Evolutionary conservation across 1,140 invertebrate species (phyloP).

Genomic region (Bombus difficillimus): DNA sequence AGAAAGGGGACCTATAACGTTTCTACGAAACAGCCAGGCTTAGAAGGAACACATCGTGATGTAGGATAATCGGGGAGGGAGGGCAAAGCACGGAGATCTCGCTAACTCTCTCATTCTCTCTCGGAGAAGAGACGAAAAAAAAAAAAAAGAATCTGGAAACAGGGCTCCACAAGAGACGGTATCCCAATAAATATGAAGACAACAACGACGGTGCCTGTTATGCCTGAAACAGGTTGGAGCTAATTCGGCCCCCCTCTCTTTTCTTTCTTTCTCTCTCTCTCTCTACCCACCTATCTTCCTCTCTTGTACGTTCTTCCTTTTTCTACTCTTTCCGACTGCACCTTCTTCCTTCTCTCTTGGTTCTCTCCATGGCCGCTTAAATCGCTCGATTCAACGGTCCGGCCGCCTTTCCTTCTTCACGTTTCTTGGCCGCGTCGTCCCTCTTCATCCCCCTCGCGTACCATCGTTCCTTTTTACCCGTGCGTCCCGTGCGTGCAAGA

Average conservation of each 20-base stretch:
- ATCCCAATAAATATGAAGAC: conserved; percentile 83
- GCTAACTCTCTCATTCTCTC: neutral
- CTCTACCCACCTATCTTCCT: conserved; percentile 4
- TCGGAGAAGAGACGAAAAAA: conserved; percentile 28
- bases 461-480: conserved; percentile 52
- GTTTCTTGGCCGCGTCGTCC: conserved; percentile 56
- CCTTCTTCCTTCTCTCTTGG: conserved; percentile 4
- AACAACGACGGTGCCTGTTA: conserved; percentile 78
- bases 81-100: conserved; percentile 11
- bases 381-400: conserved; percentile 56
- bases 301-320: conserved; percentile 21
- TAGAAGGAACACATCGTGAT: conserved; percentile 43
- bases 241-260: conserved; percentile 73
- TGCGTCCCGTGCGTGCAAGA: conserved; percentile 50
- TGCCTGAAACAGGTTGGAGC: conserved; percentile 80
- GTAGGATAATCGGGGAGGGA: conserved; percentile 59
- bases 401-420: conserved; percentile 42
- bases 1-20: conserved; percentile 61
- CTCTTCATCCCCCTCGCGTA: conserved; percentile 21
- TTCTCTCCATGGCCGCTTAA: conserved; percentile 44
- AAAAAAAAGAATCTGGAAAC: conserved; percentile 66
- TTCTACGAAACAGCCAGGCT: conserved; percentile 70
- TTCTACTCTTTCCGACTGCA: conserved; percentile 31
- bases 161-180: conserved; percentile 66
- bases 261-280: conserved; percentile 28